Evolutionary conservation across 2,113 vertebrate genomes (phyloP), one percentile per base, ranked within the genome.

Genomic region (Dermatemys mawii): DNA sequence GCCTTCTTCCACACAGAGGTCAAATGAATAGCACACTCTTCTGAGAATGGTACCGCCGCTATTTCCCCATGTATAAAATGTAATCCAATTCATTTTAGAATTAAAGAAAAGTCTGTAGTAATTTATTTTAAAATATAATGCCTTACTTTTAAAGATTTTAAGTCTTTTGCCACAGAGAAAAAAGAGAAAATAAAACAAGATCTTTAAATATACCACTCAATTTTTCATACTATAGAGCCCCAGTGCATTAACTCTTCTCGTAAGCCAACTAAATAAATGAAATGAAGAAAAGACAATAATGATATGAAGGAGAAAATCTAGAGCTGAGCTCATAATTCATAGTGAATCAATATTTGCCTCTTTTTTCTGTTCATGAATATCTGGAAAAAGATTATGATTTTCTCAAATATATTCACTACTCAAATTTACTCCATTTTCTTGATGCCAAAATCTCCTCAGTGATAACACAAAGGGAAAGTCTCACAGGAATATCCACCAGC

Each of bases 361-460:
- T 26, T 87, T 87, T 93, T 90, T 89, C 73, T 46, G 67, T 76
- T 92, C 87, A 93, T 11, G 2, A 35, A 73, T 87, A 83, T 79
- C 67, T 94, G 27, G 80, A 93, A 93, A 94, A 93, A 16, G 57
- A 73, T 24, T 41, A 11, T 73, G 38, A 41, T 24, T 41, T 38
- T 73, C 38, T 41, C 38, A 41, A 75, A 92, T 73, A 21, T 53
- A 87, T 80, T 94, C 27, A 24, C 46, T 35, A n/a, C 22, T 93
- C 82, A 4, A 80, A 83, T 90, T 95, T 93, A 76, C 24, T 87
- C 81, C 35, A 89, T 91, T 93, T 81, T 7, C 51, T 90, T 94
- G 63, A 67, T 67, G 86, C 70, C 88, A 87, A 53, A 24, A 11
- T 80, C 79, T 90, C 78, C 84, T 70, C 89, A 27, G 87, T 78